A percentile compares a stretch with the other conserved stretches of the same genome.
These are phyloP conservation scores for Rhopalosiphum nymphaeae DNA, from an alignment of 2,888 invertebrate species.

Conservation along the genomic window DNA sequence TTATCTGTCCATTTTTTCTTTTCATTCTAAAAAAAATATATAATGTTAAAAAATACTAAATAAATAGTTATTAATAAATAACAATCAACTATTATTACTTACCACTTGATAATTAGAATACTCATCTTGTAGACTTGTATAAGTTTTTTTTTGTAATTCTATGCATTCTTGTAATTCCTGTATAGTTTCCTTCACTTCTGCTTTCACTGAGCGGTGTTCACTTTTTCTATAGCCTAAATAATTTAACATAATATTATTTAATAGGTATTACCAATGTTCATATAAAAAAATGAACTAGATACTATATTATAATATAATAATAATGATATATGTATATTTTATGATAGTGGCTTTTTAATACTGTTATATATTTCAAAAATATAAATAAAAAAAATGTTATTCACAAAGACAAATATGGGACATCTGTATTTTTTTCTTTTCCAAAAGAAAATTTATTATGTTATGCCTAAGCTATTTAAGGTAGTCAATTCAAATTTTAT, in stretches of 20 bases:
- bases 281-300: too few species aligned
- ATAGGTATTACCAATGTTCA: neutral
- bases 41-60: neutral
- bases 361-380: neutral
- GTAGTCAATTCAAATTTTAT: neutral
- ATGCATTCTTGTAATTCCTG: conserved; percentile 55
- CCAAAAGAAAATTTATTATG: neutral
- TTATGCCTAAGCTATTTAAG: neutral
- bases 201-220: conserved; percentile 48
- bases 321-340: neutral
- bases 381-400: neutral
- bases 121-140: conserved; percentile 35
- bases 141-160: conserved; percentile 50
- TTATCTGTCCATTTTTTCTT: conserved; percentile 69
- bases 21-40: conserved; percentile 44
- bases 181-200: conserved; percentile 55
- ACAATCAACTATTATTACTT: neutral
- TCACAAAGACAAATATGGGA: neutral
- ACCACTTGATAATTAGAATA: conserved; percentile 55
- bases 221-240: conserved; percentile 39
- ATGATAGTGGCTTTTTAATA: neutral
- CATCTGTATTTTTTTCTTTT: neutral
- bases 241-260: neutral
- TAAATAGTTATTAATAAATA: neutral
- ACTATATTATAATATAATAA: too few species aligned